These are phyloP conservation scores for Epinephelus cyanopodus DNA, from an alignment of 2,113 vertebrate species.

Conservation along the genomic window DNA sequence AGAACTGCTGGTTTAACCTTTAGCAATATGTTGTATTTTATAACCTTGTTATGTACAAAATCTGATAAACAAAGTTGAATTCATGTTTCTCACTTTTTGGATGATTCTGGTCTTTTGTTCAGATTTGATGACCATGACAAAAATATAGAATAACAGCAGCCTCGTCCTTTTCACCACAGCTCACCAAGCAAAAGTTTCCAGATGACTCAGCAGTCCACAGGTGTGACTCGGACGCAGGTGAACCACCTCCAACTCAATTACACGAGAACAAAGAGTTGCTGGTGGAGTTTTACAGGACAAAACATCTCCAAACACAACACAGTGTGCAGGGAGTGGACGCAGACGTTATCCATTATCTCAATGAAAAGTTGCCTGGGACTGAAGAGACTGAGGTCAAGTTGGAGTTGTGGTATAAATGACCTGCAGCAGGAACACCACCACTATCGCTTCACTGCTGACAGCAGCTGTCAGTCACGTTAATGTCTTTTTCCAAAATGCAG, in stretches of 20 bases:
- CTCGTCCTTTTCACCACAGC: neutral
- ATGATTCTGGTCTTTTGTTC: too few species aligned
- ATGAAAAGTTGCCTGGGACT: neutral
- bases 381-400: too few species aligned
- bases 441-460: neutral
- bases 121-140: too few species aligned
- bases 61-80: too few species aligned
- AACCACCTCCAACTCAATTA: neutral
- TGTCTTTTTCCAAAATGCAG: slow-evolving; percentile 10
- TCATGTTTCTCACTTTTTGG: too few species aligned
- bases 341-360: neutral
- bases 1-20: too few species aligned
- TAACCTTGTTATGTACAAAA: too few species aligned
- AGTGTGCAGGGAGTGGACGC: neutral
- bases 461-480: neutral
- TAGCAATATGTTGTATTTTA: too few species aligned
- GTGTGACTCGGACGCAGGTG: neutral
- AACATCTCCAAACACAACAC: neutral
- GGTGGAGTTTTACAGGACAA: neutral
- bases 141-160: too few species aligned
- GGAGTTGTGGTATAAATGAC: too few species aligned
- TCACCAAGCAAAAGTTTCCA: neutral
- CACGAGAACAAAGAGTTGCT: neutral
- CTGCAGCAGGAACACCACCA: neutral
- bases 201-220: neutral